Percentiles rank a stretch among this genome's conserved stretches.
phyloP scores from a whole-genome alignment of 2,888 invertebrate species.

The Allolobophora icterica region DNA sequence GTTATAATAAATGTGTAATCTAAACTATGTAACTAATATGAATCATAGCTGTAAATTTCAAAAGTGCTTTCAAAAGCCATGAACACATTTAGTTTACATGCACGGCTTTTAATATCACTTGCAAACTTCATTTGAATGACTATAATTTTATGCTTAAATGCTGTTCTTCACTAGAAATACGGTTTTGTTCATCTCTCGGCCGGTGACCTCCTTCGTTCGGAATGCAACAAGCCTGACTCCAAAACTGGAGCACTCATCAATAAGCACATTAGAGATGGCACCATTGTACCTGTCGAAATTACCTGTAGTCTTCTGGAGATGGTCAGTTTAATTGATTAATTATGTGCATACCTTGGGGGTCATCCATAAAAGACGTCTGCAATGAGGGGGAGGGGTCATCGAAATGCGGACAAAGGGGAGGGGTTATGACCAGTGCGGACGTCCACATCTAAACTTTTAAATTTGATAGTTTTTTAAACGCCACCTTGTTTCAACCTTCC shows the following conservation, averaged over 20 bases:
- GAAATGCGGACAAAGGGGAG: too few species aligned
- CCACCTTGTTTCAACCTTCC: too few species aligned
- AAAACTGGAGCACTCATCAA: slow-evolving; percentile 89
- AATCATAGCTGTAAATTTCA: neutral
- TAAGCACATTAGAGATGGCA: slow-evolving; percentile 86
- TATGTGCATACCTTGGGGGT: neutral
- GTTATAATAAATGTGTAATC: neutral
- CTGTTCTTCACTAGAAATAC: neutral
- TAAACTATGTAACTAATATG: neutral
- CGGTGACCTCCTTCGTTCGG: slow-evolving; percentile 89
- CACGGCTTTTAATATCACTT: neutral
- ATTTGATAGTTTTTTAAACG: too few species aligned
- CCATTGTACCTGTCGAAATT: slow-evolving; percentile 96
- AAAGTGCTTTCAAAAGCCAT: neutral
- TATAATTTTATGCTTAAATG: too few species aligned
- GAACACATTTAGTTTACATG: neutral
- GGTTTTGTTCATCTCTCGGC: slow-evolving; percentile 70
- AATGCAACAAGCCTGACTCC: slow-evolving; percentile 82
- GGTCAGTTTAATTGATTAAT: slow-evolving; percentile 71
- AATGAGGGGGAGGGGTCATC: too few species aligned
- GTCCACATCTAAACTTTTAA: too few species aligned
- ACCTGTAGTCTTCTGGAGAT: slow-evolving; percentile 92
- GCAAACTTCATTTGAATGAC: neutral
- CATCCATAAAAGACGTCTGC: too few species aligned
- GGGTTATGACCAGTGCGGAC: too few species aligned